A percentile compares a stretch with the other conserved stretches of the same genome.
Conservation (phyloP, 2,888 invertebrate genomes). For the Aleiodes leptofemur region DNA sequence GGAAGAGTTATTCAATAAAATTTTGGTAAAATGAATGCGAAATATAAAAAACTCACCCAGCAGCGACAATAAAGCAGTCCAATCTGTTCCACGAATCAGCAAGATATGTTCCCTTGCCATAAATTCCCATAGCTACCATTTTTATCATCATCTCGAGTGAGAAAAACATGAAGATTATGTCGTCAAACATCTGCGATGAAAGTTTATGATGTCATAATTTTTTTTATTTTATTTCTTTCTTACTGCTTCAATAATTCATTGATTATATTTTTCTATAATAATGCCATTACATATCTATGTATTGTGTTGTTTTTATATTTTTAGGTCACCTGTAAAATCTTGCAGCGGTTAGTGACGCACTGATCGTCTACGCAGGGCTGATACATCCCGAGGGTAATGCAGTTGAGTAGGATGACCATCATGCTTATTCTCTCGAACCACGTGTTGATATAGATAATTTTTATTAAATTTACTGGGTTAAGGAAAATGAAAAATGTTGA, state of each 20-base stretch:
- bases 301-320: constrained; percentile 1
- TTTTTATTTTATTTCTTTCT: neutral
- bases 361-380: constrained; percentile 97
- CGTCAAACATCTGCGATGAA: constrained; percentile 91
- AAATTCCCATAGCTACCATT: constrained; percentile 98
- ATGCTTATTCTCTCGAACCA: constrained; percentile 99
- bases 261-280: neutral
- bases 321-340: constrained; percentile 88
- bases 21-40: too few species aligned
- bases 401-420: constrained; percentile 98
- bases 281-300: constrained; percentile 27
- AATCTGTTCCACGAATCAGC: constrained; percentile 99
- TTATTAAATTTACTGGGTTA: constrained; percentile 75
- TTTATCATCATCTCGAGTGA: constrained; percentile 98
- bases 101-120: constrained; percentile 94
- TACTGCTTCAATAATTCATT: constrained; percentile 2
- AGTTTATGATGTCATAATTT: constrained; percentile 31
- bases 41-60: constrained; percentile 82
- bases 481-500: constrained; percentile 73
- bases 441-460: constrained; percentile 76
- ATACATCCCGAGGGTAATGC: constrained; percentile 99
- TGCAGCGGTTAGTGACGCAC: constrained; percentile 92
- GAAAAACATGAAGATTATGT: constrained; percentile 99
- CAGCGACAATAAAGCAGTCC: constrained; percentile 97
- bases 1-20: too few species aligned